Base-by-base conservation (phyloP, 2,797 vertebrate species). In the Zonotrichia albicollis region DNA sequence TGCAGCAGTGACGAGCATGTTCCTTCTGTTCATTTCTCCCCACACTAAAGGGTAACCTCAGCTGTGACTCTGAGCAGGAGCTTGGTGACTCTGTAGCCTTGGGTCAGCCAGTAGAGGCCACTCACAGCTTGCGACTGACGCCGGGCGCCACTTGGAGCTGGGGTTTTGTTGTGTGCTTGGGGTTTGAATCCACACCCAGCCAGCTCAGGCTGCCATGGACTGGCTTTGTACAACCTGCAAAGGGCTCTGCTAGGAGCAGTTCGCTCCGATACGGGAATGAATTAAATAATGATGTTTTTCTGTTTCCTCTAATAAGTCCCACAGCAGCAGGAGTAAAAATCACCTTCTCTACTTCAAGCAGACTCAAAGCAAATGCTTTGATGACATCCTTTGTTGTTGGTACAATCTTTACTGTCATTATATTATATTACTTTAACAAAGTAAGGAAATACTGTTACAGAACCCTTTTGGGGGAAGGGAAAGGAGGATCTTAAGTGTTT, bases 101-200 rank as follows among this genome's bases (percentile, higher is more conserved):
- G 98, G 98, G 98, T 98, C 98, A 99, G 98, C 99, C 99, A 99
- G 99, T 97, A 99, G 99, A 99, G 99, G 99, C 98, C 99, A 99
- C 99, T 99, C 99, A 98, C 98, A 98, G 99, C 98, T 99, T 98
- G 98, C 98, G 94, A 5, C 97, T 98, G 84, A 92, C 78, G n/a
- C 96, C 58, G 97, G 98, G 98, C 77, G 72, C 38, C 51, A 71
- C 84, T 71, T 42, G 84, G n/a, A 94, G 38, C 62, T 34, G 16
- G 66, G 46, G 2, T 16, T 76, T 83, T 74, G 74, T 73, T 84
- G 40, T 78, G 60, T 48, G 67, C 34, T 34, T 53, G 80, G 58
- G 25, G 68, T 53, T 90, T 58, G 53, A 76, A 62, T 89, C 29
- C 50, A 6, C 15, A 17, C 43, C n/a, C n/a, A 62, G 36, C 42